phyloP scores from a whole-genome alignment of 2,888 invertebrate genomes.

The Dryomyza anilis region DNA sequence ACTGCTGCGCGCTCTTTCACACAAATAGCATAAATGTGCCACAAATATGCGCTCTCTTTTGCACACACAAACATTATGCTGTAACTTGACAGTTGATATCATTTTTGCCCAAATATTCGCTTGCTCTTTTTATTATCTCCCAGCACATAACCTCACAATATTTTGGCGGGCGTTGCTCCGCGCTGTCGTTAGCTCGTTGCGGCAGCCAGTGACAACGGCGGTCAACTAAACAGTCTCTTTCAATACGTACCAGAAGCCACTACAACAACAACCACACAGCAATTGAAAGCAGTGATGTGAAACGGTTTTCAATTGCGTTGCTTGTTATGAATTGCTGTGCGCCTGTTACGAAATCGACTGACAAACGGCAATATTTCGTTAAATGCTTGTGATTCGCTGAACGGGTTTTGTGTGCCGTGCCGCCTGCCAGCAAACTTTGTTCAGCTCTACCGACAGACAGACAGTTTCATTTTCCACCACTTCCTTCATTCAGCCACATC shows the following conservation, averaged over 20 bases:
- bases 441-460: background rate
- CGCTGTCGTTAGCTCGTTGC: background rate
- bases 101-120: constrained; percentile 22
- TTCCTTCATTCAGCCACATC: background rate
- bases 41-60: background rate
- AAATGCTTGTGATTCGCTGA: constrained; percentile 1
- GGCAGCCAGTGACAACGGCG: no score
- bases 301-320: background rate
- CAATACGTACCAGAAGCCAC: background rate
- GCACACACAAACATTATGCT: background rate
- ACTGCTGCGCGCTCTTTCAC: background rate
- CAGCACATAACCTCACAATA: constrained; percentile 45
- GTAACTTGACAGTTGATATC: no score
- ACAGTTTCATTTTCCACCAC: background rate
- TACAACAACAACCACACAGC: background rate
- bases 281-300: background rate
- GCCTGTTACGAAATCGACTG: constrained; percentile 53
- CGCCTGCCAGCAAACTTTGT: no score
- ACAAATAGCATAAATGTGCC: background rate
- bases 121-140: constrained; percentile 42
- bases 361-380: constrained; percentile 35
- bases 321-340: constrained; percentile 37
- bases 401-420: background rate
- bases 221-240: no score
- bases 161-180: constrained; percentile 45